Conservation (phyloP, 2,113 vertebrate genomes). For the Tychaedon coryphoeus region DNA sequence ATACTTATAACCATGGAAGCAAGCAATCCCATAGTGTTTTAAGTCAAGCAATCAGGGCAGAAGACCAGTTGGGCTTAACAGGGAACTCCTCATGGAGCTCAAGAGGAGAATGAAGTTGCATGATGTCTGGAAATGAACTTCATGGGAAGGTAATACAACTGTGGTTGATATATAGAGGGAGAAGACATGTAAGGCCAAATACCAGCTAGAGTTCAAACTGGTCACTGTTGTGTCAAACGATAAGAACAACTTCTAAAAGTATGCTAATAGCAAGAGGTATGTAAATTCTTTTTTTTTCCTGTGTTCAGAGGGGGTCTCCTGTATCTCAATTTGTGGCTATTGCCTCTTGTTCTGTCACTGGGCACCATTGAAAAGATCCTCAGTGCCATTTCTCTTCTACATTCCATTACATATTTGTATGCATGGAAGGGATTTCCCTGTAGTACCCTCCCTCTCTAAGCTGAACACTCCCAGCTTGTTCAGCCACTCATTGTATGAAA, state of each 20-base stretch:
- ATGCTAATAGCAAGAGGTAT: background rate
- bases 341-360: background rate
- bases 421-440: background rate
- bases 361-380: background rate
- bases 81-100: background rate
- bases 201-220: background rate
- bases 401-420: background rate
- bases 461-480: background rate
- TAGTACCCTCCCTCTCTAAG: background rate
- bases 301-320: background rate
- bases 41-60: background rate
- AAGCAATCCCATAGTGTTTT: too few relatives aligned
- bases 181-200: background rate
- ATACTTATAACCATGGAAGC: fast-evolving
- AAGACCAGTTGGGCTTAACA: background rate
- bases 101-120: background rate
- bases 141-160: background rate
- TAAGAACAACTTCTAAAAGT: background rate
- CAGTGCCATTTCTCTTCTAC: background rate
- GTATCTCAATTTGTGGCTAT: background rate
- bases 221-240: too few relatives aligned
- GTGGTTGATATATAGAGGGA: background rate
- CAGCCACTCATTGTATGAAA: background rate
- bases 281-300: background rate
- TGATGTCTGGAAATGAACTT: background rate